These are phyloP conservation scores for Arion vulgaris DNA, from an alignment of 1,140 invertebrate genomes.

Conservation along the genomic window DNA sequence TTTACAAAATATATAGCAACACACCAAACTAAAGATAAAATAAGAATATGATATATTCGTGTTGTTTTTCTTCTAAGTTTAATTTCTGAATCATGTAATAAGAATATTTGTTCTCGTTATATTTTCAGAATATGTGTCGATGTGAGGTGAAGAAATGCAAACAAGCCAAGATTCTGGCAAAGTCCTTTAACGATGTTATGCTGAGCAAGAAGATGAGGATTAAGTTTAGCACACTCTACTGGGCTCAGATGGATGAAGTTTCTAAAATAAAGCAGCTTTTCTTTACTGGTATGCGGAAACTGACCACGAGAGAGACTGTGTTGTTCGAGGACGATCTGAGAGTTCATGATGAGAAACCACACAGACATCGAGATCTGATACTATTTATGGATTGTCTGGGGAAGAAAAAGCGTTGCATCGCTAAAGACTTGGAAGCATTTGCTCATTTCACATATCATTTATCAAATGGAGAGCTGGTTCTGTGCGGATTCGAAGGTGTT, in stretches of 20 bases:
- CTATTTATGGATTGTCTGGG: constrained; percentile 11
- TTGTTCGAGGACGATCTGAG: constrained; percentile 44
- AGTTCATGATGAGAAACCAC: constrained; percentile 19
- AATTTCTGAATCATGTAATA: background rate
- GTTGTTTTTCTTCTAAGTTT: no score
- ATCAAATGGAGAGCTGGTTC: constrained; percentile 37
- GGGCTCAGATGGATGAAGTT: constrained; percentile 46
- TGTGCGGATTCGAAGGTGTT: constrained; percentile 44
- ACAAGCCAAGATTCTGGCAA: background rate
- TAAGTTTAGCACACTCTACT: constrained; percentile 19
- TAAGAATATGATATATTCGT: no score
- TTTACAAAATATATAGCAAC: no score
- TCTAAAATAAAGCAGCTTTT: constrained; percentile 41
- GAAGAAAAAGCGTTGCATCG: background rate
- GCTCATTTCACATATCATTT: constrained; percentile 44
- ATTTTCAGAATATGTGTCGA: constrained; percentile 21
- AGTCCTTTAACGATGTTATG: background rate
- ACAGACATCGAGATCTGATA: background rate
- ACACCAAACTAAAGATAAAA: no score
- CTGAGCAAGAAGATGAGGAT: background rate
- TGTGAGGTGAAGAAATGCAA: constrained; percentile 29
- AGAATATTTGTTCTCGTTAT: background rate
- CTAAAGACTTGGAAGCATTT: constrained; percentile 41
- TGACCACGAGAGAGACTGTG: constrained; percentile 36
- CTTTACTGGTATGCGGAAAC: constrained; percentile 23